Conservation (phyloP, 1,140 invertebrate species). For the Drosophila sechellia region DNA sequence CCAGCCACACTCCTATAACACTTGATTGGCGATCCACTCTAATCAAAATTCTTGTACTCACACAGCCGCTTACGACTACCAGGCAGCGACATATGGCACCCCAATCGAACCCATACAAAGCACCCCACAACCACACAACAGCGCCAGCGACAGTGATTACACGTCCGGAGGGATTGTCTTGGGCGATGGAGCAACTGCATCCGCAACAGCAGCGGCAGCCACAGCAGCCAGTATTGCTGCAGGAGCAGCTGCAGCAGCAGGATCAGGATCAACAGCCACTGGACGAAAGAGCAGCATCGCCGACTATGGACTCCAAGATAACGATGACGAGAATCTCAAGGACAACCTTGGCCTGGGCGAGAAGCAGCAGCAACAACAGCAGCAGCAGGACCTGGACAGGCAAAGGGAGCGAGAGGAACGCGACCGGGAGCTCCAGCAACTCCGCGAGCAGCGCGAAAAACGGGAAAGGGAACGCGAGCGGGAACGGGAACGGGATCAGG, state of each 20-base stretch:
- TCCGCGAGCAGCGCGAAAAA: slow-evolving; percentile 58
- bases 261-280: slow-evolving; percentile 9
- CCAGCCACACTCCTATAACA: slow-evolving; percentile 17
- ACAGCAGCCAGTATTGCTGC: slow-evolving; percentile 30
- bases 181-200: slow-evolving; percentile 22
- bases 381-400: slow-evolving; percentile 36
- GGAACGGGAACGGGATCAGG: slow-evolving; percentile 37
- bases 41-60: slow-evolving; percentile 69
- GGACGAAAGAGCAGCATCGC: slow-evolving; percentile 62
- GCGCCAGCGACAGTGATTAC: slow-evolving; percentile 64
- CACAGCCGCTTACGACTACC: slow-evolving; percentile 83
- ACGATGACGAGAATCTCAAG: slow-evolving; percentile 84
- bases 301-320: slow-evolving; percentile 76
- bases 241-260: slow-evolving; percentile 34
- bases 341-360: slow-evolving; percentile 83
- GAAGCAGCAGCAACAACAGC: slow-evolving; percentile 60
- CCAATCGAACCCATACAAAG: slow-evolving; percentile 77
- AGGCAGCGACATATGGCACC: slow-evolving; percentile 82
- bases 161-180: slow-evolving; percentile 23
- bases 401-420: slow-evolving; percentile 59
- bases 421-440: slow-evolving; percentile 57
- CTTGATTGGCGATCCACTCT: slow-evolving; percentile 64
- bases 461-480: slow-evolving; percentile 53
- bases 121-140: slow-evolving; percentile 72
- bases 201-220: slow-evolving; percentile 27